These are phyloP conservation scores for Amblyteles armatorius DNA, from an alignment of 2,888 invertebrate species.

Conservation along the genomic window DNA sequence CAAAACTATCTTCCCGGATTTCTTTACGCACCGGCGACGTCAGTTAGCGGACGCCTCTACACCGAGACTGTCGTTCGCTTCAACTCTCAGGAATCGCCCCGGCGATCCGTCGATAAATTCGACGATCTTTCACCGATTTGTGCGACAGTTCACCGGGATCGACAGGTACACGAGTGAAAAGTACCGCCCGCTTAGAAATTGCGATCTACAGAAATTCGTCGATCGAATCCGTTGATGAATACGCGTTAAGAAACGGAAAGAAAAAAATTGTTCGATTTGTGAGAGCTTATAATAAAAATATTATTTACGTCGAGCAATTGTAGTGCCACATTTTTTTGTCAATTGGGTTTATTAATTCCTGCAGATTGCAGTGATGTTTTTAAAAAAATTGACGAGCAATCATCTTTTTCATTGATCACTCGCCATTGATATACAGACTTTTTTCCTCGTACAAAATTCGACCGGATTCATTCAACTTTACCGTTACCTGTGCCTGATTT, in stretches of 20 bases:
- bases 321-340: too few relatives aligned
- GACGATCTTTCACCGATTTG: constrained; percentile 6
- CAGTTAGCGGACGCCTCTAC: constrained; percentile 60
- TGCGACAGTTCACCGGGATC: background rate
- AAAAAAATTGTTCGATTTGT: too few relatives aligned
- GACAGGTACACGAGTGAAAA: background rate
- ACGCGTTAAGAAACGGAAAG: too few relatives aligned
- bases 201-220: background rate
- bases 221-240: background rate
- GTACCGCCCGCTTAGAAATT: background rate
- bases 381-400: background rate
- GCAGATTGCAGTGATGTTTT: too few relatives aligned
- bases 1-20: constrained; percentile 79
- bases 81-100: constrained; percentile 58
- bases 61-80: constrained; percentile 59
- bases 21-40: constrained; percentile 74
- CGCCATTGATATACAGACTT: background rate
- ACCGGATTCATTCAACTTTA: constrained; percentile 10
- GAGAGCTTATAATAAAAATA: too few relatives aligned
- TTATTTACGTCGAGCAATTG: too few relatives aligned
- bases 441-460: background rate
- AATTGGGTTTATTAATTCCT: too few relatives aligned
- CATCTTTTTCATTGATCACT: background rate
- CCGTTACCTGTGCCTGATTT: constrained; percentile 52
- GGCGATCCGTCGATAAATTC: constrained; percentile 20